Base-by-base conservation (phyloP, 2,888 invertebrate genomes). In the Macrosoma leucophasiata region DNA sequence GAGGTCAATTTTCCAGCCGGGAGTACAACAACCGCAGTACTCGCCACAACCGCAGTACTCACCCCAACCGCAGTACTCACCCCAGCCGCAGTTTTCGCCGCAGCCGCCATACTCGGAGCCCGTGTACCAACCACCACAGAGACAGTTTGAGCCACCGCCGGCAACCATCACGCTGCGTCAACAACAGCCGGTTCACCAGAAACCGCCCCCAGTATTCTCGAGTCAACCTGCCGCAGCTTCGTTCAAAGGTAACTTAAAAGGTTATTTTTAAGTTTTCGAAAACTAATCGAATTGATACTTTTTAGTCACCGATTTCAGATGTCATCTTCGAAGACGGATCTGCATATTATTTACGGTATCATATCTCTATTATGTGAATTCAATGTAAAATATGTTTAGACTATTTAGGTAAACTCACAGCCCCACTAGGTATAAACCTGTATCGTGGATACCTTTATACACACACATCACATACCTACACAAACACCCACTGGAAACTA, bases 211-310 rank as follows among this genome's bases (percentile, higher is more conserved):
- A 44, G 89, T 94, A 48, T 90, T 89, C 61, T 73, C 89, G 52
- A 92, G 93, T 53, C 93, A 94, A 82, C 94, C 94, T 57, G 94
- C 92, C 62, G 87, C 92, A 73, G 88, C 89, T 62, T 89, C 88
- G 54, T 87, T 86, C 68, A 81, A 87, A 86, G 91, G 91, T 90
- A 49, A 35, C n/a, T n/a, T n/a, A n/a, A n/a, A n/a, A n/a, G n/a
- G n/a, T n/a, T n/a, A n/a, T n/a, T n/a, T n/a, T n/a, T n/a, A n/a
- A n/a, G n/a, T n/a, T n/a, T n/a, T n/a, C n/a, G n/a, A n/a, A n/a
- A n/a, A n/a, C n/a, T n/a, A n/a, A n/a, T n/a, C n/a, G n/a, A n/a
- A n/a, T n/a, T n/a, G n/a, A n/a, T n/a, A n/a, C n/a, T n/a, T n/a
- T n/a, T n/a, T n/a, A n/a, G n/a, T n/a, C n/a, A n/a, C n/a, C n/a